Base-by-base conservation (phyloP, 2,888 invertebrate species). In the Ochropacha duplaris region DNA sequence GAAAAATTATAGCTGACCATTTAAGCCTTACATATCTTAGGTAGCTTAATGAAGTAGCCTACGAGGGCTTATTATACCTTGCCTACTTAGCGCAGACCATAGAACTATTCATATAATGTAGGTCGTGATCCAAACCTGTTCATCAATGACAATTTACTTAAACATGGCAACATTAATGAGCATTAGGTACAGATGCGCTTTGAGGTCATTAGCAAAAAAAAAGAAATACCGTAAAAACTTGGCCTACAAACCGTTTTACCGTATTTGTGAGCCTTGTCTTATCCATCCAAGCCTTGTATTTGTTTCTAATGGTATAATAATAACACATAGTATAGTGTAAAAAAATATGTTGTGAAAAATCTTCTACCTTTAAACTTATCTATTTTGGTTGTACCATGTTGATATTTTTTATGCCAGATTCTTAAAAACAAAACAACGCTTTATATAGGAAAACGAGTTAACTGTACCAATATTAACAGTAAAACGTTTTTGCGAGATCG, bases 401-500 rank as follows among this genome's bases (percentile, higher is more conserved):
- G 39, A 16, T 39, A n/a, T 9, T 5, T 39, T 16, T 16, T 19
- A 44, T 36, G n/a, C 6, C 9, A 5, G 5, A 2, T 44, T 19
- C 44, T 44, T 44, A 44, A 44, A 44, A 44, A 44, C 9, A 44
- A 19, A n/a, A 44, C n/a, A 12, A 31, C 31, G 12, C 19, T 19
- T 9, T 44, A 44, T 19, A 4, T 24, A 24, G n/a, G n/a, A 4
- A 19, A 19, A 44, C 44, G 9, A 44, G 44, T 19, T 65, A 74
- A 74, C 72, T 67, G 71, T 74, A 71, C 67, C 64, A 58, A 66
- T 64, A 66, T 66, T 78, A 83, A 83, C 85, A 77, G 83, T 84
- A 76, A 75, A 76, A 56, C 57, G 77, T 84, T 85, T 85, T 85
- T 82, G 83, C 83, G 76, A 79, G 78, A 74, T 71, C 56, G 54